A percentile compares a stretch with the other conserved stretches of the same genome.
These are phyloP conservation scores for Apolygus lucorum DNA, from an alignment of 1,140 invertebrate genomes.

Conservation along the genomic window DNA sequence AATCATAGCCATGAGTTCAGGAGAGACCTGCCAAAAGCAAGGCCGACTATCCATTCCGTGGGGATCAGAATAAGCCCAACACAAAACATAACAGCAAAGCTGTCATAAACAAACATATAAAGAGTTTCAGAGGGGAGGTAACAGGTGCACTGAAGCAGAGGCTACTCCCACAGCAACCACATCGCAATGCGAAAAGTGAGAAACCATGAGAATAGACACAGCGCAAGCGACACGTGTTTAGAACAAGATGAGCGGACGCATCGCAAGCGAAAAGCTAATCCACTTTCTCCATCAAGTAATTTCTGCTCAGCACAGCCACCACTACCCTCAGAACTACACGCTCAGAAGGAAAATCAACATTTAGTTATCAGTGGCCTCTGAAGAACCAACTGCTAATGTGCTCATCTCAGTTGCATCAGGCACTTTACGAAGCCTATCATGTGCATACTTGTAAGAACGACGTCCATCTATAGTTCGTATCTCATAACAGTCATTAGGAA, in stretches of 20 bases:
- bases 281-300: not conserved
- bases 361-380: not conserved
- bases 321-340: not conserved
- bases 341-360: not conserved
- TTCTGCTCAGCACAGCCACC: not conserved
- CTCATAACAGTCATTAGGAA: constrained; percentile 4
- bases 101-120: too few relatives aligned
- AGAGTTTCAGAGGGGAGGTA: too few relatives aligned
- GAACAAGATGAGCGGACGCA: constrained; percentile 6
- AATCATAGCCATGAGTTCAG: too few relatives aligned
- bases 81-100: too few relatives aligned
- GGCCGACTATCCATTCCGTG: too few relatives aligned
- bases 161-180: constrained; percentile 5
- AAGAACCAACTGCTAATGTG: constrained; percentile 2
- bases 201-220: constrained; percentile 8
- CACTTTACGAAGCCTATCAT: constrained; percentile 11
- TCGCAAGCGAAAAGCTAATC: constrained; percentile 15
- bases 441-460: constrained; percentile 3
- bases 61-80: too few relatives aligned
- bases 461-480: not conserved
- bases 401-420: constrained; percentile 12
- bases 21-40: too few relatives aligned
- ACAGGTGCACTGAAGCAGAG: constrained; percentile 4
- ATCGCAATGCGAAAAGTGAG: constrained; percentile 15
- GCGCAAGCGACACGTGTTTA: constrained; percentile 12